A percentile compares a stretch with the other conserved stretches of the same genome.
phyloP scores from a whole-genome alignment of 2,113 vertebrate species.

The Microcebus lehilahytsara region DNA sequence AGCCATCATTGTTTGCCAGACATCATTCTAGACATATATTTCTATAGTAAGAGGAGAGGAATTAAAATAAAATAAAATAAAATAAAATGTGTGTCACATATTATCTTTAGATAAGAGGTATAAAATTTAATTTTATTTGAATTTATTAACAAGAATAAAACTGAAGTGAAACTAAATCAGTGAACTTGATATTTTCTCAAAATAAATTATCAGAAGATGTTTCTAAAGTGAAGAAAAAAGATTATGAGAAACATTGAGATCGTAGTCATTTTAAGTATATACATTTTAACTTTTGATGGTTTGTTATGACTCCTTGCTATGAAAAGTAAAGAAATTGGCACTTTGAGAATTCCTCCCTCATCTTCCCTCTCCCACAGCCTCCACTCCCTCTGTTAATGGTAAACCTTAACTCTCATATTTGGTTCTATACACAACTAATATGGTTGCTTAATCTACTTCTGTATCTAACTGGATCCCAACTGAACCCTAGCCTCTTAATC shows the following conservation, averaged over 20 bases:
- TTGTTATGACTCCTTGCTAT: not conserved
- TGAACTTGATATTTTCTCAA: constrained; percentile 34
- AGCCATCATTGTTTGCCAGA: no score
- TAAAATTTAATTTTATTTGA: not conserved
- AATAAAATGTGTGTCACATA: not conserved
- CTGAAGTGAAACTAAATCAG: not conserved
- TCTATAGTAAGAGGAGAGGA: not conserved
- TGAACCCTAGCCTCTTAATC: not conserved
- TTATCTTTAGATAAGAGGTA: not conserved
- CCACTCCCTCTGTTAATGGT: not conserved
- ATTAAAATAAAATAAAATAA: constrained; percentile 25
- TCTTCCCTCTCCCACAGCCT: not conserved
- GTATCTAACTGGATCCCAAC: not conserved
- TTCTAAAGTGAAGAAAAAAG: constrained; percentile 12
- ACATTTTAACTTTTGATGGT: not conserved
- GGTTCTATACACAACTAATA: not conserved
- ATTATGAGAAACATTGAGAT: not conserved
- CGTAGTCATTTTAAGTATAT: not conserved
- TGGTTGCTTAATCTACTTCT: not conserved
- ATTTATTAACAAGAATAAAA: constrained; percentile 28
- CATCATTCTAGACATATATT: no score
- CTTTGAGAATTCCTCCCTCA: not conserved
- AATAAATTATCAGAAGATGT: not conserved
- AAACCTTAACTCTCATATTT: not conserved
- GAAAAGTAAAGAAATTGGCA: not conserved